phyloP scores from a whole-genome alignment of 2,113 vertebrate genomes.

The Menidia beryllina region DNA sequence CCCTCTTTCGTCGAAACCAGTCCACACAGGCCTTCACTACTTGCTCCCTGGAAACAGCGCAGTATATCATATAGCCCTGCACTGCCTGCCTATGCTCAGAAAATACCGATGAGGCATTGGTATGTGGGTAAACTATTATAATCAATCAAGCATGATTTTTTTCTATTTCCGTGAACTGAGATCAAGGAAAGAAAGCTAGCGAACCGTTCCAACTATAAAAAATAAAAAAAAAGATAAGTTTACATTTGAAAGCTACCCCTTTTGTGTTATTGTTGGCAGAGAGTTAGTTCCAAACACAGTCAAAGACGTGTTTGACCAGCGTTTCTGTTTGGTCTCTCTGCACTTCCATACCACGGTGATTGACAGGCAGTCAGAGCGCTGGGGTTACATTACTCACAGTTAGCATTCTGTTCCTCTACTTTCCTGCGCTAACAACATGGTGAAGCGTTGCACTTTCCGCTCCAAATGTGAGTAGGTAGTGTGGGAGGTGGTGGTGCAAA shows the following conservation, averaged over 20 bases:
- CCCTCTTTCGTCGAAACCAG: constrained; percentile 40
- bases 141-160: constrained; percentile 11
- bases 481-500: constrained; percentile 72
- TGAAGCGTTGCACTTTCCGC: constrained; percentile 64
- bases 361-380: constrained; percentile 70
- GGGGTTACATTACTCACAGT: constrained; percentile 75
- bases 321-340: constrained; percentile 54
- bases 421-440: constrained; percentile 68
- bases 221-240: constrained; percentile 25
- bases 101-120: constrained; percentile 41
- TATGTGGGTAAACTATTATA: constrained; percentile 15
- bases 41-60: constrained; percentile 49
- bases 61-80: constrained; percentile 51
- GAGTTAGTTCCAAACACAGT: constrained; percentile 34
- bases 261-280: constrained; percentile 44
- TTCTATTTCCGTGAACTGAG: too few species aligned
- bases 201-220: not conserved
- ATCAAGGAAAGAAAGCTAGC: not conserved
- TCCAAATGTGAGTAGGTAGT: constrained; percentile 70
- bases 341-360: constrained; percentile 74
- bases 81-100: constrained; percentile 11
- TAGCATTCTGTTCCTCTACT: constrained; percentile 74
- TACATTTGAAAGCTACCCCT: constrained; percentile 30
- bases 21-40: constrained; percentile 38
- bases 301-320: constrained; percentile 52